These are phyloP conservation scores for Microtus montanus DNA, from an alignment of 2,113 vertebrate genomes.

Conservation along the genomic window DNA sequence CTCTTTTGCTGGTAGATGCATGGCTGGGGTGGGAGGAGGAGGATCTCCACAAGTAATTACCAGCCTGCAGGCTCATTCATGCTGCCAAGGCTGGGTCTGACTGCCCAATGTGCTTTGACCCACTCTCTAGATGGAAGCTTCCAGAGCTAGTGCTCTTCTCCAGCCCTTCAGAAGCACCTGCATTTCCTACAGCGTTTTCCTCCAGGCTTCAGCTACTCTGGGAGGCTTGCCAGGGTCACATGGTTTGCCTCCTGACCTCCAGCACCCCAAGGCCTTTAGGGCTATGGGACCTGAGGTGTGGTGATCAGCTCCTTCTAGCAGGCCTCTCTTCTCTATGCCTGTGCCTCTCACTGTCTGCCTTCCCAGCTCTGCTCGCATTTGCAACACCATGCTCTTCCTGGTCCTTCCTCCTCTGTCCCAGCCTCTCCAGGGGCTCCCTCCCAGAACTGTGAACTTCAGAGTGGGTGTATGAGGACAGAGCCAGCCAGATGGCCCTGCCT, in stretches of 20 bases:
- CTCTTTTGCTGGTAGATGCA: neutral
- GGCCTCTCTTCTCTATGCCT: too few species aligned
- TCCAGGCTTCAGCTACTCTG: neutral
- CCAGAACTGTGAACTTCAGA: neutral
- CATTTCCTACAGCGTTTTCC: neutral
- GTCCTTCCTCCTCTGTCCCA: neutral
- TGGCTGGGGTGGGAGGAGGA: neutral
- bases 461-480: neutral
- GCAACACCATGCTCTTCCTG: neutral
- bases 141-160: too few species aligned
- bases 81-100: neutral
- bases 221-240: neutral
- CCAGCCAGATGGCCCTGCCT: neutral
- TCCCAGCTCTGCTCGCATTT: neutral
- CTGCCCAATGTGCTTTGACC: neutral
- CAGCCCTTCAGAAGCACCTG: neutral
- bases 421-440: neutral
- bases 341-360: too few species aligned
- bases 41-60: neutral
- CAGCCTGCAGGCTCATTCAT: neutral
- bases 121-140: neutral
- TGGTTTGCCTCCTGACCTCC: neutral
- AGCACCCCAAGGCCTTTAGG: neutral
- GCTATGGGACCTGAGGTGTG: neutral
- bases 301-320: neutral